A percentile compares a stretch with the other conserved stretches of the same genome.
These are phyloP conservation scores for Saguinus imperator DNA, from an alignment of 2,113 vertebrate species.

Conservation along the genomic window DNA sequence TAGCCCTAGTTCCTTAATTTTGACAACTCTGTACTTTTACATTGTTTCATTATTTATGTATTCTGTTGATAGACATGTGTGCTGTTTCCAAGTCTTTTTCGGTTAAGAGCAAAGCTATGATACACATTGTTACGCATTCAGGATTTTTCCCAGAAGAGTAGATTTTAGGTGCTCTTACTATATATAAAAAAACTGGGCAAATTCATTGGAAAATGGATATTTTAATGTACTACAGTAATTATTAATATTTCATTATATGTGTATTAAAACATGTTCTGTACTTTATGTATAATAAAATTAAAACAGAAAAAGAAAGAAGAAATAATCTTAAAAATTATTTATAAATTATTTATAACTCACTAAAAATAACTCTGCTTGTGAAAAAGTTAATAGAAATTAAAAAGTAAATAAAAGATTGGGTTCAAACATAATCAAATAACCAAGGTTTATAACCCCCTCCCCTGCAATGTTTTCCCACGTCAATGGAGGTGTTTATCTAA, in stretches of 20 bases:
- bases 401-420: not conserved
- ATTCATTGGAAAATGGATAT: not conserved
- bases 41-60: not conserved
- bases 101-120: not conserved
- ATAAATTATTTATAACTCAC: not conserved
- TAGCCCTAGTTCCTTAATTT: slow-evolving; percentile 6
- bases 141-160: not conserved
- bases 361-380: not conserved
- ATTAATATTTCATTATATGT: not conserved
- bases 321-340: not conserved
- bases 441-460: not conserved
- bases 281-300: not conserved
- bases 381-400: not conserved
- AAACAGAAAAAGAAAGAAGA: not conserved
- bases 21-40: not conserved
- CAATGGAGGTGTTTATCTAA: not conserved
- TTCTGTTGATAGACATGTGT: not conserved
- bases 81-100: not conserved
- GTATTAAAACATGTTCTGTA: not conserved
- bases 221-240: not conserved
- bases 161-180: not conserved
- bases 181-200: not conserved
- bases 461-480: not conserved
- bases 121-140: not conserved
- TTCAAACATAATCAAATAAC: not conserved